Evolutionary conservation across 30 jellyfish, hydroid and myxozoan genomes (phyloP), one percentile per base, ranked within the genome.

Genomic region (Haliclystus octoradiatus): DNA sequence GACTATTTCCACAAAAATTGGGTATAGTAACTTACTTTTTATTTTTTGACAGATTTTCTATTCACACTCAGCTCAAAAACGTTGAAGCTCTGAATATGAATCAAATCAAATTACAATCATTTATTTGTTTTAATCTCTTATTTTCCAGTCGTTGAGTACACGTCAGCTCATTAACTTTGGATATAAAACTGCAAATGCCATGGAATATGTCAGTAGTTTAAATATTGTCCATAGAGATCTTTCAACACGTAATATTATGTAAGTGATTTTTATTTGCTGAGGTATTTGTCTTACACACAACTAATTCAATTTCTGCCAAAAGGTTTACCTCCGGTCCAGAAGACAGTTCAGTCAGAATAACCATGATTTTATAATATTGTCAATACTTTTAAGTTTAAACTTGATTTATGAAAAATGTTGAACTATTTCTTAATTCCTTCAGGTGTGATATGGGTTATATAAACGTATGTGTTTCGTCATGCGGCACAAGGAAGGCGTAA

Each of bases 201-300:
- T 86, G 96, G 71, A 74, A 22, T 86, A 86, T 49, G 34, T 86
- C 23, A 74, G 88, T 5, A 34, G 46, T 23, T 52, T 72, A 80
- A 49, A 83, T 32, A 75, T 66, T 50, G 86, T 86, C 2, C 96
- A 86, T 66, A 50, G 96, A 61, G 96, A 86, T 74, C 72, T 86
- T 25, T 82, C 94, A 29, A 86, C 94, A 12, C 68, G 96, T 30
- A 86, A 86, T 66, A 78, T 94, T 94, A 86, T 78, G 96, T 86
- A 73, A 78, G 96, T 61, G 26, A 19, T 57, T 7, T 28, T 9
- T 19, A 66, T 28, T 19, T 40, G n/a, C n/a, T n/a, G n/a, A n/a
- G n/a, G n/a, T n/a, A n/a, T n/a, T n/a, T n/a, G n/a, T n/a, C n/a
- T n/a, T n/a, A n/a, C n/a, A n/a, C n/a, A n/a, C n/a, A n/a, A n/a